Percentiles rank a stretch among this genome's conserved stretches.
These are phyloP conservation scores for Hemicordylus capensis DNA, from an alignment of 2,113 vertebrate species.

Conservation along the genomic window DNA sequence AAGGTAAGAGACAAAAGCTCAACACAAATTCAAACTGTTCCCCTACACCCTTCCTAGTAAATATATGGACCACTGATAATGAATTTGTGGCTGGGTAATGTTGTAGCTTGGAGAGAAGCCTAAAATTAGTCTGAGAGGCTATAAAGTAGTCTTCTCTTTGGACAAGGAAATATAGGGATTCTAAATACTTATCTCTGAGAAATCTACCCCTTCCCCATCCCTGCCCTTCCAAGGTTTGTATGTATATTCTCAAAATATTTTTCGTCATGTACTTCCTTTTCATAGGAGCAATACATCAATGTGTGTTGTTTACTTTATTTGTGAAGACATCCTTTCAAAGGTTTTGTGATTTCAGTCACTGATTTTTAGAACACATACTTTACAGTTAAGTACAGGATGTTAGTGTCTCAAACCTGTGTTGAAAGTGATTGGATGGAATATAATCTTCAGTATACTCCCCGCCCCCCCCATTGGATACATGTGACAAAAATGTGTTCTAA, in stretches of 20 bases:
- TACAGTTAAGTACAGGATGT: neutral
- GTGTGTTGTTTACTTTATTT: conserved; percentile 40
- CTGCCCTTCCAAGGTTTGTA: conserved; percentile 74
- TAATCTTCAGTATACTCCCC: neutral
- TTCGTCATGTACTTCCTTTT: conserved; percentile 40
- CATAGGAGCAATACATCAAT: conserved; percentile 29
- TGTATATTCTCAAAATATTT: conserved; percentile 54
- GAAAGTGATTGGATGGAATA: neutral
- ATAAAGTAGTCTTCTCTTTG: conserved; percentile 29
- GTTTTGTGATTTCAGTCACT: conserved; percentile 7
- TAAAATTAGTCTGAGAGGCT: conserved; percentile 34
- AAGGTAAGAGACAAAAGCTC: conserved; percentile 99
- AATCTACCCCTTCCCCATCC: conserved; percentile 56
- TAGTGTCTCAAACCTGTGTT: neutral
- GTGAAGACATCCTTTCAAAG: conserved; percentile 52
- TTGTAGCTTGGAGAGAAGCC: conserved; percentile 76
- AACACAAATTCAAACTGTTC: conserved; percentile 92
- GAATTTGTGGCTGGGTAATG: conserved; percentile 78
- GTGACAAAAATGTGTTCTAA: neutral
- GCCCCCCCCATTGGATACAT: neutral
- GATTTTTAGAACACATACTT: neutral
- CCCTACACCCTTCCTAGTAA: conserved; percentile 86
- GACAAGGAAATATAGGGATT: conserved; percentile 52
- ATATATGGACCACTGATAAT: conserved; percentile 74
- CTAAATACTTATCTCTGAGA: conserved; percentile 63